phyloP scores from a whole-genome alignment of 2,797 vertebrate species.

The Microctenopoma steveboyesi region DNA sequence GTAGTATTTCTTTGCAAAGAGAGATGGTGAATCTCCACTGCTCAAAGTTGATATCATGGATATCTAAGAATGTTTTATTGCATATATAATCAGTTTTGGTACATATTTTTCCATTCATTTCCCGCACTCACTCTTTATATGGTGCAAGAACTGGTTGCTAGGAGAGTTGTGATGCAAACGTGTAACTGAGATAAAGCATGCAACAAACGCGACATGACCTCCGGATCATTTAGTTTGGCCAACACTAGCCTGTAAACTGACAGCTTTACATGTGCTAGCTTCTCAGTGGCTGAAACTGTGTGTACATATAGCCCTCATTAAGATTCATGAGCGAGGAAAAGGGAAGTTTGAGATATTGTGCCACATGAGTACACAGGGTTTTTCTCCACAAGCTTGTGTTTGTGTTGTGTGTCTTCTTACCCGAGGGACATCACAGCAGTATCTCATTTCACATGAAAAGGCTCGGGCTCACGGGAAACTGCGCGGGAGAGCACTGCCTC shows the following conservation, averaged over 20 bases:
- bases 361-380: constrained; percentile 52
- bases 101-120: not conserved
- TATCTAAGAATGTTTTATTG: not conserved
- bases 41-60: not conserved
- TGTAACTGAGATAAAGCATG: not conserved
- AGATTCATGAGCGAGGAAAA: constrained; percentile 67
- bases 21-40: not conserved
- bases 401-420: constrained; percentile 62
- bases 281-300: constrained; percentile 24
- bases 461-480: constrained; percentile 64
- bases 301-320: constrained; percentile 55
- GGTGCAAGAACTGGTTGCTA: not conserved
- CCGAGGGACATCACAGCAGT: constrained; percentile 79
- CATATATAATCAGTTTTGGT: not conserved
- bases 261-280: constrained; percentile 15
- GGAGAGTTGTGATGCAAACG: constrained; percentile 21
- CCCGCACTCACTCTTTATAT: not conserved
- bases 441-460: constrained; percentile 85
- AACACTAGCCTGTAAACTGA: constrained; percentile 31
- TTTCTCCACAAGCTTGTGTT: constrained; percentile 63
- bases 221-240: constrained; percentile 33
- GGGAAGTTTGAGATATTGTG: constrained; percentile 70
- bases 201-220: constrained; percentile 8
- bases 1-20: not conserved
- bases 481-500: constrained; percentile 49